Conservation (phyloP, 2,888 invertebrate genomes). For the Glaucopsyche alexis region DNA sequence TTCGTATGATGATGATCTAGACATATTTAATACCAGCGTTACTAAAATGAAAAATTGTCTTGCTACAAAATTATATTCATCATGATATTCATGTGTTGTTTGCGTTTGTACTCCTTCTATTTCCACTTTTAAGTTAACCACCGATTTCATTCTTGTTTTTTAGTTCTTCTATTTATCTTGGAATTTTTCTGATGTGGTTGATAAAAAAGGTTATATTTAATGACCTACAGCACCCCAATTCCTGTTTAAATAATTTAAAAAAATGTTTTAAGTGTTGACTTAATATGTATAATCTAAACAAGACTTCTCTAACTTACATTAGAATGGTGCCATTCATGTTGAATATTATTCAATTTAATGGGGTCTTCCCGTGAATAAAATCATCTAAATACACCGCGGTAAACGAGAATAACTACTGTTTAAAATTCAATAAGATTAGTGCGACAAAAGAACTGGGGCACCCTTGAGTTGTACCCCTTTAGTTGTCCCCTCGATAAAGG, state of each 20-base stretch:
- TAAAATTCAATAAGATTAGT: slow-evolving; percentile 63
- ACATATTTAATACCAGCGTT: too few species aligned
- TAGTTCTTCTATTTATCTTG: too few species aligned
- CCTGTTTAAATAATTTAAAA: background rate
- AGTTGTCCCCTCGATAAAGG: background rate
- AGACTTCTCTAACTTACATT: background rate
- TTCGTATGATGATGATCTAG: too few species aligned
- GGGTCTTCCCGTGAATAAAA: slow-evolving; percentile 36
- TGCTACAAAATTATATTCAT: too few species aligned
- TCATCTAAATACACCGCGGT: slow-evolving; percentile 51
- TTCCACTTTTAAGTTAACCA: too few species aligned
- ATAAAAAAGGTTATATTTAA: too few species aligned
- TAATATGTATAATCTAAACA: slow-evolving; percentile 7
- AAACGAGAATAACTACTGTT: slow-evolving; percentile 60
- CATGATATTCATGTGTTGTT: too few species aligned
- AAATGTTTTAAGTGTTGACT: slow-evolving; percentile 2
- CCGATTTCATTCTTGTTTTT: too few species aligned
- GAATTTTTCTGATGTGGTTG: too few species aligned
- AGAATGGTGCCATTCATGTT: background rate
- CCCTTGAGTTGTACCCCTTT: slow-evolving; percentile 41
- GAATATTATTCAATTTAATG: slow-evolving; percentile 21
- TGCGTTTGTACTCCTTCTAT: too few species aligned
- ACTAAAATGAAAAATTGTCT: too few species aligned
- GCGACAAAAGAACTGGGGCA: slow-evolving; percentile 55
- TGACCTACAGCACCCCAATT: too few species aligned